Evolutionary conservation across 2,888 invertebrate species (phyloP), one percentile per base, ranked within the genome.

Genomic region (Cerceris ruficornis): DNA sequence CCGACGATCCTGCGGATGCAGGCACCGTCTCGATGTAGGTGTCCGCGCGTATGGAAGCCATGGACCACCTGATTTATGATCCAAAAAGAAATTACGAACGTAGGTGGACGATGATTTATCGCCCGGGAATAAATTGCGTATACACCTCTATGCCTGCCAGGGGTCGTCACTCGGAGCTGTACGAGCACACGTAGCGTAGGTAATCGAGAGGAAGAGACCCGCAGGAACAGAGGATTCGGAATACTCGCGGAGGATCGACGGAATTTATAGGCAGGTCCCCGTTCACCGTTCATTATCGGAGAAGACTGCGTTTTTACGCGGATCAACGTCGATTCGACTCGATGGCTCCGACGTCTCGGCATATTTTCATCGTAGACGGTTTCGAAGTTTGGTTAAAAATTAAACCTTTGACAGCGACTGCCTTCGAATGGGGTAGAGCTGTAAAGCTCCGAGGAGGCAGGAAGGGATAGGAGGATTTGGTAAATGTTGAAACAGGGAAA

Each of bases 31-130:
- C 62, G 59, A 69, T 64, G 85, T 71, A 75, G 65, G 69, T 77
- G 80, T 67, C 71, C 60, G 49, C 64, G 77, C 64, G 77, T 67
- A 70, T 66, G 77, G 73, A 64, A 80, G 71, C 64, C 74, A 69
- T 55, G 69, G 81, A 77, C 71, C 80, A 78, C 74, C 77, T 88
- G 88, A 88, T 88, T 88, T 88, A 88, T 85, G 87, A 83, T 78
- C 81, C 80, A 85, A 86, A 88, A 88, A 88, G 88, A 87, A 89
- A 88, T 89, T 88, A 86, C 87, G 73, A 77, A 84, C 81, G 88
- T 88, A 83, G 88, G 89, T 88, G 89, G 88, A 88, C 88, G 86
- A 89, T 89, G 88, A 88, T 89, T 89, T 89, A 88, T 88, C 82
- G 80, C 70, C 69, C 64, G 72, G 82, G 84, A 84, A 88, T 89